A percentile compares a stretch with the other conserved stretches of the same genome.
phyloP scores from a whole-genome alignment of 1,140 invertebrate genomes.

The Caenorhabditis remanei region DNA sequence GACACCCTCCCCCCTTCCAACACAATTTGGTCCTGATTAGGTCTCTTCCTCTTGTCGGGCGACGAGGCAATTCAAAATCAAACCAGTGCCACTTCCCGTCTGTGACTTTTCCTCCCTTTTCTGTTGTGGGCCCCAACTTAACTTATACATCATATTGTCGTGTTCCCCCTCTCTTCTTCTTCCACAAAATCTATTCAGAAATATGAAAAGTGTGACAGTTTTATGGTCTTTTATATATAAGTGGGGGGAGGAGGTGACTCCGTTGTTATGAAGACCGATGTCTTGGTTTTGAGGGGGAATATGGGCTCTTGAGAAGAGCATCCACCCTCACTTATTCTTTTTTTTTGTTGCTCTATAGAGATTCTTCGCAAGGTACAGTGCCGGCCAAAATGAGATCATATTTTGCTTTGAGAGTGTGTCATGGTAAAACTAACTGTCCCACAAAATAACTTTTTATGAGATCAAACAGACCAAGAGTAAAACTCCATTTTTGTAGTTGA shows the following conservation, averaged over 20 bases:
- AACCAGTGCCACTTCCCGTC: slow-evolving; percentile 43
- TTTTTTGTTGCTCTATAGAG: no score
- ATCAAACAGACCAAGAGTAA: no score
- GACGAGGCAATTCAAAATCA: slow-evolving; percentile 46
- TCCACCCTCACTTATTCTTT: no score
- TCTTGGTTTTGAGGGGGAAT: slow-evolving; percentile 15
- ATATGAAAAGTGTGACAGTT: slow-evolving; percentile 8
- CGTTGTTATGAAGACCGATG: slow-evolving; percentile 55
- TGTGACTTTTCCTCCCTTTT: slow-evolving; percentile 1
- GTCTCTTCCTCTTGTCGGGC: slow-evolving; percentile 18
- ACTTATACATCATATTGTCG: slow-evolving; percentile 51
- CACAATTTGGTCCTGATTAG: slow-evolving; percentile 50
- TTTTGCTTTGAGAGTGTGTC: no score
- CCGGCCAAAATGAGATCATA: no score
- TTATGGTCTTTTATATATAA: slow-evolving; percentile 39
- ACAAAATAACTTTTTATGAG: no score
- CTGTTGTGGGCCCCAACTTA: not conserved
- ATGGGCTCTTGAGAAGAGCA: not conserved
- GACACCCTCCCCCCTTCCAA: slow-evolving; percentile 15
- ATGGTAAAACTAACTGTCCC: no score
- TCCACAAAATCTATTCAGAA: not conserved
- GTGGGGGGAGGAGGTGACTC: not conserved
- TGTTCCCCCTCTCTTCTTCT: no score
- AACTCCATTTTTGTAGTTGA: no score
- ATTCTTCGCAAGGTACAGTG: no score